Evolutionary conservation across 1,140 invertebrate genomes (phyloP).

Genomic region (Mamestra configurata): DNA sequence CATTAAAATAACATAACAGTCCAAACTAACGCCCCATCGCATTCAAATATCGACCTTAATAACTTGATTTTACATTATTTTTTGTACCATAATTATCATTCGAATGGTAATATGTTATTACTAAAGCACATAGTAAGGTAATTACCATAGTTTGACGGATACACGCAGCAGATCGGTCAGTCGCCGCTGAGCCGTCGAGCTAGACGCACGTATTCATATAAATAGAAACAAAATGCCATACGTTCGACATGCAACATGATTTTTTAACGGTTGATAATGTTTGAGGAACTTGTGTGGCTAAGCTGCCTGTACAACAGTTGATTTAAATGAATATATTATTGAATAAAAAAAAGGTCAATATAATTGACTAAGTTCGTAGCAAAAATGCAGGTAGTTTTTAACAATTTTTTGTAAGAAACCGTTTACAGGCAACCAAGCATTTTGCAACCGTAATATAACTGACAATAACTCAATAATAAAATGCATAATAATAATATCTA

Average conservation of each 20-base stretch:
- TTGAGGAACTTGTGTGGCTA: constrained; percentile 17
- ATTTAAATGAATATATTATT: not conserved
- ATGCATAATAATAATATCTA: constrained; percentile 43
- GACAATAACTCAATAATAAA: not conserved
- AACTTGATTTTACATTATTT: constrained; percentile 35
- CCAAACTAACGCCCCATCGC: constrained; percentile 1
- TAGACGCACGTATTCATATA: not conserved
- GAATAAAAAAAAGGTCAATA: not conserved
- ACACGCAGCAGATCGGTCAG: not conserved
- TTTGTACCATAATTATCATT: constrained; percentile 47
- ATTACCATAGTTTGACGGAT: not conserved
- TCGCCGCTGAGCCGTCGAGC: not conserved
- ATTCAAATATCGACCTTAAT: constrained; percentile 29
- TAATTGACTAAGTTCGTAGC: not conserved
- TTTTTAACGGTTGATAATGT: not conserved
- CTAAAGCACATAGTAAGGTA: constrained; percentile 33
- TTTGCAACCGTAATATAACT: not conserved
- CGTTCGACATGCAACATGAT: constrained; percentile 38
- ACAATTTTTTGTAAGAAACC: not conserved
- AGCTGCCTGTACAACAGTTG: not conserved
- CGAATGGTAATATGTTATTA: constrained; percentile 39
- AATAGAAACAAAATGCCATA: constrained; percentile 34
- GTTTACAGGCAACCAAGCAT: constrained; percentile 3
- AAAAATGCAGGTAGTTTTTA: not conserved
- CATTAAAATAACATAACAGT: not conserved